phyloP scores from a whole-genome alignment of 1,140 invertebrate genomes.

The Caerostris extrusa region DNA sequence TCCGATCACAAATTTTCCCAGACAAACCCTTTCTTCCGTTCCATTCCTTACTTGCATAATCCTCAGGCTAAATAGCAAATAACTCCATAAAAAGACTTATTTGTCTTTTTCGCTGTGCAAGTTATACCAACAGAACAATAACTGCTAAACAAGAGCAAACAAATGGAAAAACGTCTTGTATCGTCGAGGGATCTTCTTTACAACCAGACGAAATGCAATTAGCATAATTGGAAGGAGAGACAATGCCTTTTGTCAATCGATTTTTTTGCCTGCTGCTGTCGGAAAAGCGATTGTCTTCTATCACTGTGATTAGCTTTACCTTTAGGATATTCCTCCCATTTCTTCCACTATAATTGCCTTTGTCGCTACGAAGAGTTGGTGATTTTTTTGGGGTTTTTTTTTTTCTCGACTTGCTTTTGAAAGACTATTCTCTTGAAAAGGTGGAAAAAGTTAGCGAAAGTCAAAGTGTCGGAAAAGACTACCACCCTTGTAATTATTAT shows the following conservation, averaged over 20 bases:
- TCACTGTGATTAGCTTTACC: constrained; percentile 11
- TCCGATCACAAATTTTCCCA: no score
- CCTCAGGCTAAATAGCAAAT: background rate
- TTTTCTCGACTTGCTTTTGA: background rate
- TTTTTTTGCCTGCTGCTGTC: background rate
- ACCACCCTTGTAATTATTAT: background rate
- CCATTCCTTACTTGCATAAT: background rate
- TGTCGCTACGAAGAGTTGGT: background rate
- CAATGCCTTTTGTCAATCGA: background rate
- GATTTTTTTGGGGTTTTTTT: background rate
- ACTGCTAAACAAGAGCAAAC: constrained; percentile 5
- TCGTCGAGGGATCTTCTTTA: background rate
- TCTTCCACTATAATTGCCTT: background rate
- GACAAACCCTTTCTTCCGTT: background rate
- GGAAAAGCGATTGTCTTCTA: background rate
- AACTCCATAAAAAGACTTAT: background rate
- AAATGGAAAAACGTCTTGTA: background rate
- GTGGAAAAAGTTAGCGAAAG: background rate
- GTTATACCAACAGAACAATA: background rate
- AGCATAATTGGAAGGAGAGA: constrained; percentile 18
- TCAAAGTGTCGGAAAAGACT: background rate
- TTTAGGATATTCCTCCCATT: background rate
- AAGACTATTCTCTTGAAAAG: background rate
- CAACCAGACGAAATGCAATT: background rate
- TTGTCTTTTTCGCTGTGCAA: background rate